Conservation (phyloP, 2,797 vertebrate genomes). For the Paramormyrops hopkinsi region DNA sequence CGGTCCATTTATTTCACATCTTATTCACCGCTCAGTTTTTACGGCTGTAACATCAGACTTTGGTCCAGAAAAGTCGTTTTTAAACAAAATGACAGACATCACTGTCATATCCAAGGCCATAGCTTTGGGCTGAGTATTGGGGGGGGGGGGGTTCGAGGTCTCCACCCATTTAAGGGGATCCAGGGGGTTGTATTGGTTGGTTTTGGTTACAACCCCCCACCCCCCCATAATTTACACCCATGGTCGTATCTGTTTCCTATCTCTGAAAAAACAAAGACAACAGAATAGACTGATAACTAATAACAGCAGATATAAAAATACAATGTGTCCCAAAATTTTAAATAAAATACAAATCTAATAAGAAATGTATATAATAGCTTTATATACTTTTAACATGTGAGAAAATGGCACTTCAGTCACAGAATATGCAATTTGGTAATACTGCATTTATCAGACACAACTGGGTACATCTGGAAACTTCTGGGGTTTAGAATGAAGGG, state of each 20-base stretch:
- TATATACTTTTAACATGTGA: conserved; percentile 8
- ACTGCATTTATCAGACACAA: conserved; percentile 34
- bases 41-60: background rate
- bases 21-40: background rate
- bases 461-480: conserved; percentile 27
- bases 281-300: conserved; percentile 3
- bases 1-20: background rate
- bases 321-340: conserved; percentile 24
- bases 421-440: conserved; percentile 32
- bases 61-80: background rate
- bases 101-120: background rate
- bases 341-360: conserved; percentile 25
- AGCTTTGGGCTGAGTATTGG: background rate
- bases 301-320: conserved; percentile 26
- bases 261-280: background rate
- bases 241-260: background rate
- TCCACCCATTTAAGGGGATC: background rate
- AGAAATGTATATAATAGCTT: conserved; percentile 19
- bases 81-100: background rate
- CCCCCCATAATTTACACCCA: background rate
- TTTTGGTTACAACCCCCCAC: background rate
- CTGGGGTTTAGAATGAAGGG: conserved; percentile 29
- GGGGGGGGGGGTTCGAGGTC: background rate
- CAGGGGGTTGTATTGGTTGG: background rate
- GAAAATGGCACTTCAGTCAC: conserved; percentile 26